These are phyloP conservation scores for Knipowitschia caucasica DNA, from an alignment of 2,797 vertebrate genomes.

Conservation along the genomic window DNA sequence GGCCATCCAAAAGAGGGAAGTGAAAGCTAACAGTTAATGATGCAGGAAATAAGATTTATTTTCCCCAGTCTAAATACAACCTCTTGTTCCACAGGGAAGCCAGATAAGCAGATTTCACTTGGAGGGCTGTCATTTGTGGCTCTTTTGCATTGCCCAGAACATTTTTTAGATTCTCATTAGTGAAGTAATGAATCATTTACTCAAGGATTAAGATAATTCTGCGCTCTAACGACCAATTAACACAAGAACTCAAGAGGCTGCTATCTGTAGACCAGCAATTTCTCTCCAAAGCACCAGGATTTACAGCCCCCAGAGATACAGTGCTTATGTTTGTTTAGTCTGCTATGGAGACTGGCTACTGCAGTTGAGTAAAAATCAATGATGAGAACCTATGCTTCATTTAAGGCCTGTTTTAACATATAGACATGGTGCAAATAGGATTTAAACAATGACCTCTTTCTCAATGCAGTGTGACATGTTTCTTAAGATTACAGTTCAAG, in stretches of 20 bases:
- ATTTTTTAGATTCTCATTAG: slow-evolving; percentile 51
- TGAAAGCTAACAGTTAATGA: slow-evolving; percentile 48
- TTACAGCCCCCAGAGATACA: slow-evolving; percentile 19
- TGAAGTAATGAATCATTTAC: slow-evolving; percentile 61
- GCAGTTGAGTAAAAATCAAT: slow-evolving; percentile 11
- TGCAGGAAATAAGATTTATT: slow-evolving; percentile 56
- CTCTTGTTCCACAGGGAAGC: slow-evolving; percentile 22
- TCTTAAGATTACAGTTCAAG: not conserved
- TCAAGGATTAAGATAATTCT: slow-evolving; percentile 59
- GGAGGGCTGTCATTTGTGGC: slow-evolving; percentile 46
- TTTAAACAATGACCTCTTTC: no score
- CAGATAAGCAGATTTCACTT: slow-evolving; percentile 56
- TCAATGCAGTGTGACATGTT: no score
- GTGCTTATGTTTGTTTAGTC: slow-evolving; percentile 47
- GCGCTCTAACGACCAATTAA: slow-evolving; percentile 61
- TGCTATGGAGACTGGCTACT: slow-evolving; percentile 32
- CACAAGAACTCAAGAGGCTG: slow-evolving; percentile 47
- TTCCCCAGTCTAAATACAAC: slow-evolving; percentile 36
- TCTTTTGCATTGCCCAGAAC: slow-evolving; percentile 44
- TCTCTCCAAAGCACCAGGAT: slow-evolving; percentile 39
- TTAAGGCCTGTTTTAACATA: slow-evolving; percentile 1
- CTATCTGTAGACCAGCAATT: slow-evolving; percentile 51
- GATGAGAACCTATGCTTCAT: slow-evolving; percentile 4
- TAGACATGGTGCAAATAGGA: not conserved
- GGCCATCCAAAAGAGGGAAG: slow-evolving; percentile 20